These are phyloP conservation scores for Crematogaster levior DNA, from an alignment of 2,888 invertebrate species.

Conservation along the genomic window DNA sequence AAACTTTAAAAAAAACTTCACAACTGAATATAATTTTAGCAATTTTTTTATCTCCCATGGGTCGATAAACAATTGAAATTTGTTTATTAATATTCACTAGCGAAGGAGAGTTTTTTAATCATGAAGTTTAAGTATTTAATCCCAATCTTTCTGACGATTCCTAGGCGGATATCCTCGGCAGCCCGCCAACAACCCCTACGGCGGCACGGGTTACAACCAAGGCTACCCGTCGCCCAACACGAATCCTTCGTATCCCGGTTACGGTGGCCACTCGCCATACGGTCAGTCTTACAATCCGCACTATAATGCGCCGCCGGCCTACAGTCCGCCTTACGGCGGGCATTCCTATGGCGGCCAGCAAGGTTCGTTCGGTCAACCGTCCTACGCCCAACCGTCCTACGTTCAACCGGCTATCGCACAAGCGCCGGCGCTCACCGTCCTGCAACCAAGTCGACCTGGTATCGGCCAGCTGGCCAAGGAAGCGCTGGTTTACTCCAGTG, in stretches of 20 bases:
- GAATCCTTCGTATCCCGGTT: slow-evolving; percentile 22
- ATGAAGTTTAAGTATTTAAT: background rate
- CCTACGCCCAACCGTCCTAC: slow-evolving; percentile 64
- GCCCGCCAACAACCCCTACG: slow-evolving; percentile 69
- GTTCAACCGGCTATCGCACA: slow-evolving; percentile 74
- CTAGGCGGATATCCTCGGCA: slow-evolving; percentile 76
- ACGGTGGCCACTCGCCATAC: slow-evolving; percentile 68
- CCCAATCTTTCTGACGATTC: background rate
- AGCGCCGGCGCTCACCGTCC: slow-evolving; percentile 79
- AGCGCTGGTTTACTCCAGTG: slow-evolving; percentile 83
- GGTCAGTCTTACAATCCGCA: slow-evolving; percentile 74
- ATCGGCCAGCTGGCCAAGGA: slow-evolving; percentile 84
- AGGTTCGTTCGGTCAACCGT: slow-evolving; percentile 64
- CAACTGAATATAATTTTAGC: too few relatives aligned
- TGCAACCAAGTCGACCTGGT: slow-evolving; percentile 79
- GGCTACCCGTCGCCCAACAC: slow-evolving; percentile 23
- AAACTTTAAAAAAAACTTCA: too few relatives aligned
- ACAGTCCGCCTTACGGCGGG: slow-evolving; percentile 60
- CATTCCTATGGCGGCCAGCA: slow-evolving; percentile 37
- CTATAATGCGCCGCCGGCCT: slow-evolving; percentile 60
- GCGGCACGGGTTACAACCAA: slow-evolving; percentile 46
- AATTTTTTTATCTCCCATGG: too few relatives aligned
- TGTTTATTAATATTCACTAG: too few relatives aligned
- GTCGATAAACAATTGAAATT: too few relatives aligned
- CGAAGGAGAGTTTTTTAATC: too few relatives aligned